Conservation (phyloP, 2,797 vertebrate species). For the Enteromius afrohamiltoni region DNA sequence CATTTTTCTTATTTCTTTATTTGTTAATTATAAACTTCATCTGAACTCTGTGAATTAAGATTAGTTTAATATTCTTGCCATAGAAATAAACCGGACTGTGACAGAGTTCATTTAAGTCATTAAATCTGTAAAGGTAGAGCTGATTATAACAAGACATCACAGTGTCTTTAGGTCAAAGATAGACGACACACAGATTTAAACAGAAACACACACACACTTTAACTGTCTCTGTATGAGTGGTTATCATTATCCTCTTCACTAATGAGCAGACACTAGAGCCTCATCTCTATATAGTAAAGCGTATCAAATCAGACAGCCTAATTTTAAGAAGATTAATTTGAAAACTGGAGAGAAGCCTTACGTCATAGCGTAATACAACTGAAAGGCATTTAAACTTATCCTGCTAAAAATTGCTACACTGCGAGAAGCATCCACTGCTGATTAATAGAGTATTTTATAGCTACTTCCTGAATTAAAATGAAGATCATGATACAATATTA, state of each 20-base stretch:
- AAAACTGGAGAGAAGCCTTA: constrained; percentile 56
- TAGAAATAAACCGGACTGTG: neutral
- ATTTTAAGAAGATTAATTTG: constrained; percentile 67
- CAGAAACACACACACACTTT: constrained; percentile 38
- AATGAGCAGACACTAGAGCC: constrained; percentile 48
- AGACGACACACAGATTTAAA: constrained; percentile 20
- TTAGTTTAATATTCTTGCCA: neutral
- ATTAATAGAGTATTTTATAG: neutral
- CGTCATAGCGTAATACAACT: constrained; percentile 53
- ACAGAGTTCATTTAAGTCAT: constrained; percentile 17
- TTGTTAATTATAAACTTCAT: constrained; percentile 1
- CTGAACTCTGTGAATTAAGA: constrained; percentile 25
- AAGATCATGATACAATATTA: neutral
- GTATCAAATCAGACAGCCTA: constrained; percentile 55
- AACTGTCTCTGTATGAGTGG: constrained; percentile 40
- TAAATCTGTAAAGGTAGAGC: constrained; percentile 23
- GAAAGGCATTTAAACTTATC: constrained; percentile 56
- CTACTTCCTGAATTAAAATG: neutral
- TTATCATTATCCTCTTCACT: constrained; percentile 56
- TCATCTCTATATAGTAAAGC: constrained; percentile 58
- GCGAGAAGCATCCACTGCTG: neutral
- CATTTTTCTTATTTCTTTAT: neutral
- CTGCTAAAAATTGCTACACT: constrained; percentile 45
- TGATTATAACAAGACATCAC: constrained; percentile 38
- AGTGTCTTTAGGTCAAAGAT: constrained; percentile 29